phyloP scores from a whole-genome alignment of 1,140 invertebrate species.

The Brachystomella parvula region DNA sequence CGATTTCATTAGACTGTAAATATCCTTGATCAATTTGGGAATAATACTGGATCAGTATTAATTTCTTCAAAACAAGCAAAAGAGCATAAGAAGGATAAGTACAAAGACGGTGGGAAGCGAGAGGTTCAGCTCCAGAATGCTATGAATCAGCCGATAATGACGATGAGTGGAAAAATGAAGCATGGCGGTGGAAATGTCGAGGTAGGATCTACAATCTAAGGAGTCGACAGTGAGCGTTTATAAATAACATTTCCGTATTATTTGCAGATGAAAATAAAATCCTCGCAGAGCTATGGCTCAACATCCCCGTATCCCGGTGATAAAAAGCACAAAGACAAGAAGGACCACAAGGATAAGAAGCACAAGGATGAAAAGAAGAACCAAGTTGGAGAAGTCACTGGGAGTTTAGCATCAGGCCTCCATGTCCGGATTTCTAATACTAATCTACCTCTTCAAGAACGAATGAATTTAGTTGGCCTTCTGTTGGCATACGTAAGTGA shows the following conservation, averaged over 20 bases:
- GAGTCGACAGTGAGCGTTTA: not conserved
- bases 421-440: not conserved
- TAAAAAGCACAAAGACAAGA: not conserved
- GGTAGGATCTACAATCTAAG: not conserved
- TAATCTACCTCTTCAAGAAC: not conserved
- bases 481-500: not conserved
- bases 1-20: not conserved
- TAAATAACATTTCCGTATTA: not conserved
- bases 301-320: not conserved
- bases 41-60: not conserved
- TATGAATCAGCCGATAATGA: not conserved
- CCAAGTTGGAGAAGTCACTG: not conserved
- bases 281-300: not conserved
- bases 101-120: not conserved
- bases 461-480: not conserved
- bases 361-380: constrained; percentile 3
- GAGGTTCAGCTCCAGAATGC: not conserved
- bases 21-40: not conserved
- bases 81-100: constrained; percentile 4
- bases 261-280: not conserved
- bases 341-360: constrained; percentile 1
- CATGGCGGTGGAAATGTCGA: not conserved
- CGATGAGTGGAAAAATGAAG: not conserved
- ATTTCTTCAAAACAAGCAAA: not conserved
- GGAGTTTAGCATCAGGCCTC: not conserved